Percentiles rank a stretch among this genome's conserved stretches.
phyloP scores from a whole-genome alignment of 2,797 vertebrate genomes.

The Erethizon dorsatum region DNA sequence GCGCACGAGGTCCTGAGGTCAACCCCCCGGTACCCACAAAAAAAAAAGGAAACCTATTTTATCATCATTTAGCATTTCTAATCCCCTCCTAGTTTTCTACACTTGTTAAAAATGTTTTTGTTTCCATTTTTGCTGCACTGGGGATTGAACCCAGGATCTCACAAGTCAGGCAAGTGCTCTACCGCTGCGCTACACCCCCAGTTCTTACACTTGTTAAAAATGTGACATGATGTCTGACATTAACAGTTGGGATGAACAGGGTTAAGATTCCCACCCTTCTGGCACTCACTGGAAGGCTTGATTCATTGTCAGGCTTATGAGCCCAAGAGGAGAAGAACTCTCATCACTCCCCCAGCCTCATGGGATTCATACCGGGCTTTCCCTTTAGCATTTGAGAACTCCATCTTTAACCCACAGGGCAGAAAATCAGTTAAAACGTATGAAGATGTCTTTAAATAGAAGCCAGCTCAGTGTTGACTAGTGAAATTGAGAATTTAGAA shows the following conservation, averaged over 20 bases:
- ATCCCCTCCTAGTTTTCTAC: conserved; percentile 67
- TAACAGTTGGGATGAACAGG: background rate
- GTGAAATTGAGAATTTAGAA: background rate
- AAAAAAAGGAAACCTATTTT: no score
- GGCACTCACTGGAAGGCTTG: background rate
- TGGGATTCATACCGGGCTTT: background rate
- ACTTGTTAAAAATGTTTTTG: conserved; percentile 53
- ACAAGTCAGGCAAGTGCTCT: background rate
- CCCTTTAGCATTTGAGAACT: background rate
- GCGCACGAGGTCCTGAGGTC: no score
- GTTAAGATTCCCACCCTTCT: background rate
- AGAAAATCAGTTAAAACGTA: conserved; percentile 19
- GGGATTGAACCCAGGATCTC: background rate
- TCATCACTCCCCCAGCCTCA: accelerated
- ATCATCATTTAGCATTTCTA: conserved; percentile 74
- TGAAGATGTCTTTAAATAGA: background rate
- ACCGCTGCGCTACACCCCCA: no score
- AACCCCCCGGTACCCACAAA: no score
- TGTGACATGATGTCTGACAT: conserved; percentile 3
- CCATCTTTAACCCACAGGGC: background rate
- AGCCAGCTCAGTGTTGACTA: background rate
- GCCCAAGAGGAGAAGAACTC: background rate
- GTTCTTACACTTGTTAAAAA: conserved; percentile 47
- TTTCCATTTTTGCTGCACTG: background rate
- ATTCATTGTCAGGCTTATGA: background rate